Base-by-base conservation (phyloP, 2,113 vertebrate genomes). In the Phaethon lepturus region DNA sequence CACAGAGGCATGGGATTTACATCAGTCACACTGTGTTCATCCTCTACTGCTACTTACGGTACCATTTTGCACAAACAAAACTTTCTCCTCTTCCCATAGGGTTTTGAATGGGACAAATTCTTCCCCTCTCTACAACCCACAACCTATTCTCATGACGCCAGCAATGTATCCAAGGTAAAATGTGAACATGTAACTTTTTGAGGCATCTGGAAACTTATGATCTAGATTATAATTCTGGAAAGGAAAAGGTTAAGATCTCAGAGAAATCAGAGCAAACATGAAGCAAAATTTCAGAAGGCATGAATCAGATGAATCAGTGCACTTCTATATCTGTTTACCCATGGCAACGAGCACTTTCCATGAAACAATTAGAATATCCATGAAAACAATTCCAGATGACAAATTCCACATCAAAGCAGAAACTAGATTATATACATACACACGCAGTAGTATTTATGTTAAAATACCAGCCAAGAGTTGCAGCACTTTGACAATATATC, bases 381-480 rank as follows among this genome's bases (percentile, higher is more conserved):
- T 9, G 33, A 88, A 96, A 96, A 83, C 85, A 90, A 92, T 88
- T 93, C 69, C 94, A 95, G 93, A 96, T 95, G 90, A 90, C 74
- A 93, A 95, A 35, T 64, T 90, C 53, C 66, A 96, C 89, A 95
- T 85, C 49, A 68, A 91, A 89, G 40, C 10, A 87, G 40, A 75
- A 60, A 81, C n/a, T 52, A 75, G 33, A 93, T 88, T 79, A 89
- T 26, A 68, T 49, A 63, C 17, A 40, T 53, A 71, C 7, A 80
- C 31, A 92, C 0, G 8, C 16, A 90, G 77, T 47, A 87, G 20
- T 45, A 68, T 69, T 90, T 82, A 62, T 59, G 68, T 63, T 76
- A 86, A 75, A 95, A 49, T 47, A 66, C 26, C 71, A 90, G 49
- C 47, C 44, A 88, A 62, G 22, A 67, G 11, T n/a, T 77, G 50